Evolutionary conservation across 2,797 vertebrate genomes (phyloP), one percentile per base, ranked within the genome.

Genomic region (Coregonus suidteri): DNA sequence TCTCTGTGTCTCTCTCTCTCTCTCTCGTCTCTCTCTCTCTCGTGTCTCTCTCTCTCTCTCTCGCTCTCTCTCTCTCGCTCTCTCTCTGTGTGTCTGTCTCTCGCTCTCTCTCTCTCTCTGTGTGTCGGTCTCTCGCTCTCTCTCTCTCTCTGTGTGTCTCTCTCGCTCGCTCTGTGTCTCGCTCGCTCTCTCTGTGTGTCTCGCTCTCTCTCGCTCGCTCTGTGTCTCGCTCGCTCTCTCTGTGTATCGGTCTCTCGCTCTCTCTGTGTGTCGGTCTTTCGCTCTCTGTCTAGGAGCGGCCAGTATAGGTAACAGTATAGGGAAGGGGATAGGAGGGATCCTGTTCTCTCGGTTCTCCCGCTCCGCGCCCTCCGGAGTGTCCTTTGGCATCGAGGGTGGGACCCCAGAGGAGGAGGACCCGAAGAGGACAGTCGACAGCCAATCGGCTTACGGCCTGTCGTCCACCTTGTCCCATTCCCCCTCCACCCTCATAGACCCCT

Each of bases 301-400:
- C 0, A 99, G 96, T 88, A 97, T 99, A 2, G 97, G 98, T 54
- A 99, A 99, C 0, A 99, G 96, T 88, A 97, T 99, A 2, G 97
- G 98, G 54, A 99, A 99, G 83, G 98, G 98, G 81, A 96, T 99
- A 0, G 96, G 98, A 6, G 98, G 97, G 82, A 99, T 99, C 93
- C 89, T 99, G 11, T 98, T 99, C 86, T 99, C 97, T 0, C 95
- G 96, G 41, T 99, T 99, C 86, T 97, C 97, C 3, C 95, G 97
- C 65, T 95, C 97, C 64, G 96, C 95, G 80, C 85, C 93, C 5
- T 73, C 92, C 0, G 95, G 95, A 1, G 87, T 92, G 2, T 96
- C 96, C 62, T 59, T 91, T 0, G 91, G 90, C 2, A n/a, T 91
- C 0, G 97, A 96, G 4, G 92, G 88, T 16, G 95, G 94, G 0